A percentile compares a stretch with the other conserved stretches of the same genome.
phyloP scores from a whole-genome alignment of 2,888 invertebrate species.

The Schizotus pectinicornis region DNA sequence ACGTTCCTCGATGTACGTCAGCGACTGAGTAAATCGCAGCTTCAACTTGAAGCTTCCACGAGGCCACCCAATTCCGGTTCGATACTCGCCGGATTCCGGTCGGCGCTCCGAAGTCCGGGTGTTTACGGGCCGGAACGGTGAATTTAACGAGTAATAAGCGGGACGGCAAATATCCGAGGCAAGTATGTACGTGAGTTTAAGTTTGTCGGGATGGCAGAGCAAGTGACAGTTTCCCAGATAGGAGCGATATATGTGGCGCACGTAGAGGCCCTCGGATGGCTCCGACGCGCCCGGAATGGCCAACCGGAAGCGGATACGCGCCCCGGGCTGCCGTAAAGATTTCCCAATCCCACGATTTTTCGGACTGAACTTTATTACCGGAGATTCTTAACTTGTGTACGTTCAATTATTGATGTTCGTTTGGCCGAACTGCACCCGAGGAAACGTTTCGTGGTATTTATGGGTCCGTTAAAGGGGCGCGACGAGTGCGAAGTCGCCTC shows the following conservation, averaged over 20 bases:
- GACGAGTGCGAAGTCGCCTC: background rate
- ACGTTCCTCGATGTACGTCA: no score
- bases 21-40: no score
- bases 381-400: constrained; percentile 38
- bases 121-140: background rate
- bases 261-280: constrained; percentile 44
- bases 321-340: constrained; percentile 42
- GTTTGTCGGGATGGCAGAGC: constrained; percentile 17
- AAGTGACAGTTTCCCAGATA: constrained; percentile 40
- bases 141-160: constrained; percentile 15
- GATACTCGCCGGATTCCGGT: no score
- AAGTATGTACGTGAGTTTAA: constrained; percentile 15
- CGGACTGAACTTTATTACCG: constrained; percentile 38
- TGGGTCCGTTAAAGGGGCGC: background rate
- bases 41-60: no score
- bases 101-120: background rate
- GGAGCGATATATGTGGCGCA: constrained; percentile 44
- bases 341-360: constrained; percentile 42
- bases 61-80: no score
- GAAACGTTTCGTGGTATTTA: background rate
- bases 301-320: constrained; percentile 43
- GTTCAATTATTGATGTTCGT: constrained; percentile 31
- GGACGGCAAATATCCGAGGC: constrained; percentile 4
- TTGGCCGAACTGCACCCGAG: constrained; percentile 4
- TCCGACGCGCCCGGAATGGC: constrained; percentile 44